Evolutionary conservation across 2,113 vertebrate genomes (phyloP), one percentile per base, ranked within the genome.

Genomic region (Cyphomyrus discorhynchus): DNA sequence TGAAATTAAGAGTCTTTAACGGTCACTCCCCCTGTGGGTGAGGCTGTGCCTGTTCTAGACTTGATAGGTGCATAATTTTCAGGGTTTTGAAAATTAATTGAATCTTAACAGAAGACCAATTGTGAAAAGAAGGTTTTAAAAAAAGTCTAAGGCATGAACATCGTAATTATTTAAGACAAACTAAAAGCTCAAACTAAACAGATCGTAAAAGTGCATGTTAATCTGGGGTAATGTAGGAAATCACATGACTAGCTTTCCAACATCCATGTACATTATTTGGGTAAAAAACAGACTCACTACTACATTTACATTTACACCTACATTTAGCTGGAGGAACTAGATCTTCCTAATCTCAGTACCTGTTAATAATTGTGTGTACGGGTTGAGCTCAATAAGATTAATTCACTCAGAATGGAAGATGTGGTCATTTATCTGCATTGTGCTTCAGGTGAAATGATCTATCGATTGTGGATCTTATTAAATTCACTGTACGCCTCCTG

Each of bases 391-490:
- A 24, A 9, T 70, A 1, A 90, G 90, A 92, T 88, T 88, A 90
- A 92, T 90, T 85, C 92, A 52, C 83, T 90, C 88, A 80, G 74
- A 90, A 89, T 91, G 5, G 87, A 39, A 2, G 15, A 47, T 21
- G 86, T 89, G 92, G 87, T 85, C 45, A 86, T 91, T 94, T 92
- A 6, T 92, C 90, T 92, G 89, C 42, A 91, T 50, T 74, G 91
- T 88, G 83, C 17, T 90, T 90, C 90, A 88, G 77, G 56, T 49
- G 62, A 92, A 93, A 92, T 93, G 93, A 31, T n/a, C 39, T 94
- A 92, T 91, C 83, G 92, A 93, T 91, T 39, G 90, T 92, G 77
- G 85, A 92, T 92, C 82, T 90, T 89, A 93, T 92, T 90, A 93
- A 88, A 42, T 89, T 93, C 0, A 84, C 89, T 58, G 89, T 0